Percentiles rank a stretch among this genome's conserved stretches.
Evolutionary conservation across 2,113 vertebrate genomes (phyloP).

Genomic region (Charadrius vociferus): DNA sequence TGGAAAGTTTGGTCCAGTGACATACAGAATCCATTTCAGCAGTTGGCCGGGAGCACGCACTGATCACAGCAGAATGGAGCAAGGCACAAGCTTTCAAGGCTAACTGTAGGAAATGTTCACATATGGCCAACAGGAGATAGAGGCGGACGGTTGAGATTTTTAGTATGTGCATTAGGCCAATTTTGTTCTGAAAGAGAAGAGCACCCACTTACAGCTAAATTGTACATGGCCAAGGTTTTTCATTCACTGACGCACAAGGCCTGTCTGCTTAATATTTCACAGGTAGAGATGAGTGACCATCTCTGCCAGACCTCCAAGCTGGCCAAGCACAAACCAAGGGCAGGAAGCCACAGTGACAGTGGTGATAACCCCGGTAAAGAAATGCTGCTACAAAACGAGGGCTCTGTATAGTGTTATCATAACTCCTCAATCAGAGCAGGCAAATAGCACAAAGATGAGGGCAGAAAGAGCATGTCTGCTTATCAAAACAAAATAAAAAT

Average conservation of each 20-base stretch:
- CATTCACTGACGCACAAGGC: neutral
- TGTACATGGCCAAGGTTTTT: neutral
- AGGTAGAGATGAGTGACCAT: neutral
- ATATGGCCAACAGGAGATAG: constrained; percentile 48
- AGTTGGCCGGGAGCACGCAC: neutral
- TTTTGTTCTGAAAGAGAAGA: neutral
- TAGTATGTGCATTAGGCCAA: neutral
- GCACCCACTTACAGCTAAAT: neutral
- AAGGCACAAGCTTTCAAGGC: neutral
- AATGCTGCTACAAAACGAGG: neutral
- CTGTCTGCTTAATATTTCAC: neutral
- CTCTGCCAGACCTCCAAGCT: neutral
- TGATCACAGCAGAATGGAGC: neutral
- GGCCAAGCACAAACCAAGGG: neutral
- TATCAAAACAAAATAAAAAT: neutral
- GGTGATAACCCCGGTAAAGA: neutral
- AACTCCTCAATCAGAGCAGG: neutral
- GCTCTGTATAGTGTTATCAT: neutral
- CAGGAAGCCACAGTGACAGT: neutral
- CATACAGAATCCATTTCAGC: neutral
- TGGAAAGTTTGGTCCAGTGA: neutral
- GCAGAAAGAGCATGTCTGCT: neutral
- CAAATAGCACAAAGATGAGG: neutral
- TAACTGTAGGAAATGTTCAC: constrained; percentile 24
- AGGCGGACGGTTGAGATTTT: neutral